These are phyloP conservation scores for Tetraodon nigroviridis DNA, from an alignment of 2,113 vertebrate genomes.

Conservation along the genomic window DNA sequence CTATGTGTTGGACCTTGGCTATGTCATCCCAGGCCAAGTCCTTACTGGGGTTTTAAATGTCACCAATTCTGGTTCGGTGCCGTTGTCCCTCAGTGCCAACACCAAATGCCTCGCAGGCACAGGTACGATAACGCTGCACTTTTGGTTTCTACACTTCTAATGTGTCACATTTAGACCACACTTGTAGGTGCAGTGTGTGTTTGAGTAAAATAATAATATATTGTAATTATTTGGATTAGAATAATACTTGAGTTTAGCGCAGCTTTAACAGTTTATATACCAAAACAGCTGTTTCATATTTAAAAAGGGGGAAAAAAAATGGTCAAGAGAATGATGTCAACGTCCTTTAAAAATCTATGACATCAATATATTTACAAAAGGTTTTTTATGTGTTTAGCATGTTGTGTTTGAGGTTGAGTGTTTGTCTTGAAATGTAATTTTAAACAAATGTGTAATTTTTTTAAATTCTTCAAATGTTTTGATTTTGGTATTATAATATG, in stretches of 20 bases:
- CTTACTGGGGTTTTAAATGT: slow-evolving; percentile 32
- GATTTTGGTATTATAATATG: no score
- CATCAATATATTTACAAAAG: neutral
- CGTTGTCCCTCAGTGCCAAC: slow-evolving; percentile 47
- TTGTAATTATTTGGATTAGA: neutral
- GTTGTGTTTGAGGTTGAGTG: no score
- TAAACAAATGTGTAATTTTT: no score
- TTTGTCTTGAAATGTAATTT: no score
- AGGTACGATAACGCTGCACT: slow-evolving; percentile 26
- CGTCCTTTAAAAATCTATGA: neutral
- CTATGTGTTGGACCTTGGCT: slow-evolving; percentile 59
- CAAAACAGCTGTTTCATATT: neutral
- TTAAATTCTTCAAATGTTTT: no score
- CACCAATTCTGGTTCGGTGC: slow-evolving; percentile 41
- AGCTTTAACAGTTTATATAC: neutral
- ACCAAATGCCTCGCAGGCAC: slow-evolving; percentile 39
- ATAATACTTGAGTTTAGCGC: neutral
- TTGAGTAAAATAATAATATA: no score
- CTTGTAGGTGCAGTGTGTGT: neutral
- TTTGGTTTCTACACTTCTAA: no score
- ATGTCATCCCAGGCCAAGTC: slow-evolving; percentile 29
- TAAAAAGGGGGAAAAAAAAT: neutral
- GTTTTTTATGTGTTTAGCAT: neutral
- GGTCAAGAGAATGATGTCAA: neutral
- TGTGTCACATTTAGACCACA: neutral